A percentile compares a stretch with the other conserved stretches of the same genome.
Evolutionary conservation across 2,113 vertebrate species (phyloP).

Genomic region (Pelecanus crispus): DNA sequence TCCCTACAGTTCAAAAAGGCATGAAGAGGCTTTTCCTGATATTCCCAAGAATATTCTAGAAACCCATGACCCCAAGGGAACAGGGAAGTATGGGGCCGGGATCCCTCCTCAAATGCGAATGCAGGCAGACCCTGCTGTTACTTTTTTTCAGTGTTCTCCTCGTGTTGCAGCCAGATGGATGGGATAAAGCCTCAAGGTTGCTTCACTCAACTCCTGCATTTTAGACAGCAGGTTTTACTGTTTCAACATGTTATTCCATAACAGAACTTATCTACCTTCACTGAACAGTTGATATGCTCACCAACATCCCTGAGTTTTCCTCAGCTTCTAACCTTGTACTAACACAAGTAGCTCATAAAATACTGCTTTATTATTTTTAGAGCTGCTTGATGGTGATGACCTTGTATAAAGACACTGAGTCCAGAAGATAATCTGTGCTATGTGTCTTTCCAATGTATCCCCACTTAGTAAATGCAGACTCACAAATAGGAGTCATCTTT

Average conservation of each 20-base stretch:
- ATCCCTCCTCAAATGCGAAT: background rate
- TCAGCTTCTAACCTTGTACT: background rate
- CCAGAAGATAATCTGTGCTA: background rate
- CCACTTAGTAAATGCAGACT: background rate
- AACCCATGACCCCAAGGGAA: background rate
- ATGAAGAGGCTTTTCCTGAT: background rate
- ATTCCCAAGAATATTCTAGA: background rate
- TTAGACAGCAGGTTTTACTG: background rate
- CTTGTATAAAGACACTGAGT: background rate
- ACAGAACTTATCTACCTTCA: background rate
- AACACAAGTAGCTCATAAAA: background rate
- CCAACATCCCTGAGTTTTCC: background rate
- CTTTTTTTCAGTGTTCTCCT: background rate
- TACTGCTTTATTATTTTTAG: background rate
- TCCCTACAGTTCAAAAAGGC: background rate
- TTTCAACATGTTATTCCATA: background rate
- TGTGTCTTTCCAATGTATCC: background rate
- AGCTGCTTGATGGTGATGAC: background rate
- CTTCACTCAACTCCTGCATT: background rate
- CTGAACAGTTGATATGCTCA: background rate
- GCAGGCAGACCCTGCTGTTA: background rate
- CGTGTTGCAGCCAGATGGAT: background rate
- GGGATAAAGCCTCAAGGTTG: background rate
- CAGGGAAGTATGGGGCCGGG: background rate
- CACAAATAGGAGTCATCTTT: background rate